Evolutionary conservation across 2,888 invertebrate genomes (phyloP).

Genomic region (Synanthedon formicaeformis): DNA sequence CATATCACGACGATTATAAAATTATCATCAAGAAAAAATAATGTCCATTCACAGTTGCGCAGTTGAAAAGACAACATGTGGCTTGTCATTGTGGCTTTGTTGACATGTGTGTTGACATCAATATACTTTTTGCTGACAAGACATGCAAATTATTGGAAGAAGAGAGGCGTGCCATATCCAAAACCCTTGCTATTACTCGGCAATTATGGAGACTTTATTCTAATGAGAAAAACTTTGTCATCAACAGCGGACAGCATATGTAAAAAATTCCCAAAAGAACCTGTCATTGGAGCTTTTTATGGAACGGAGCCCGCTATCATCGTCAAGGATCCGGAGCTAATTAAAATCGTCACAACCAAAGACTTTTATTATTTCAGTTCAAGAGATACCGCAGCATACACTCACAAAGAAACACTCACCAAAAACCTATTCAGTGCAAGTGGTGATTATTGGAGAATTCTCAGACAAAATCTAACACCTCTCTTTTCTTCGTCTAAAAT

Average conservation of each 20-base stretch:
- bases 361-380: conserved; percentile 5
- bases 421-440: conserved; percentile 1
- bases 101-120: neutral
- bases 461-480: conserved; percentile 6
- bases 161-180: conserved; percentile 20
- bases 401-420: neutral
- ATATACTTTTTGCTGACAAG: neutral
- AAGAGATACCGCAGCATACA: neutral
- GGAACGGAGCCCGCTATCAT: conserved; percentile 8
- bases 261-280: conserved; percentile 13
- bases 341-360: conserved; percentile 3
- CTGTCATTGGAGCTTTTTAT: conserved; percentile 7
- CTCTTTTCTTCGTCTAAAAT: conserved; percentile 6
- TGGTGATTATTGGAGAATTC: conserved; percentile 4
- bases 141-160: conserved; percentile 25
- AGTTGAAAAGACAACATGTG: neutral
- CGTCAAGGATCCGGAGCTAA: conserved; percentile 3
- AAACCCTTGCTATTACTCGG: conserved; percentile 28
- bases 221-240: conserved; percentile 12
- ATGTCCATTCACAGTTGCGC: neutral
- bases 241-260: conserved; percentile 15
- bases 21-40: too few relatives aligned
- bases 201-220: conserved; percentile 22
- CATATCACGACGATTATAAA: too few relatives aligned
- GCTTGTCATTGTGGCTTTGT: neutral